Evolutionary conservation across 2,888 invertebrate species (phyloP).

Genomic region (Meta bourneti): DNA sequence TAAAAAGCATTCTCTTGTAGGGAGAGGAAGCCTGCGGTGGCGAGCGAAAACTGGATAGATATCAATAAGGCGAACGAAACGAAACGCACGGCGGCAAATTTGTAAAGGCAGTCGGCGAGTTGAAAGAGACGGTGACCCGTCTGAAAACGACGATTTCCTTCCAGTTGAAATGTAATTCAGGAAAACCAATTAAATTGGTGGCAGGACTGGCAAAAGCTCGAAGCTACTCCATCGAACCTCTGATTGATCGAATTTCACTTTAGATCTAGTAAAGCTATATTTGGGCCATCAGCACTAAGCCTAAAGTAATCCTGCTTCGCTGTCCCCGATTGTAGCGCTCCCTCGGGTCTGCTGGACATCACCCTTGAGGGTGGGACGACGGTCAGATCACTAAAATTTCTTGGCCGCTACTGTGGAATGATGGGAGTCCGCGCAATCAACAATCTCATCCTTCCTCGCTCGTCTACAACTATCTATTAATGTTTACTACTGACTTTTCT

Average conservation of each 20-base stretch:
- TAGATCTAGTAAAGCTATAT: slow-evolving; percentile 77
- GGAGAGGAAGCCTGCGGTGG: background rate
- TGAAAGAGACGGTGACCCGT: slow-evolving; percentile 47
- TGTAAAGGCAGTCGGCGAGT: slow-evolving; percentile 51
- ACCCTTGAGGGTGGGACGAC: slow-evolving; percentile 55
- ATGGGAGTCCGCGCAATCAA: slow-evolving; percentile 67
- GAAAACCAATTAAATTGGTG: slow-evolving; percentile 75
- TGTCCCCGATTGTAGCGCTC: slow-evolving; percentile 75
- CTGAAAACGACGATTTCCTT: slow-evolving; percentile 69
- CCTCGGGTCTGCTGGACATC: slow-evolving; percentile 71
- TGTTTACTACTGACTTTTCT: slow-evolving; percentile 67
- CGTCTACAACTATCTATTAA: slow-evolving; percentile 74
- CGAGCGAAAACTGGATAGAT: slow-evolving; percentile 36
- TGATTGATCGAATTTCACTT: slow-evolving; percentile 76
- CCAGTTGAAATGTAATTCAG: slow-evolving; percentile 74
- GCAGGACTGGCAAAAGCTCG: slow-evolving; percentile 66
- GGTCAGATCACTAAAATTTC: slow-evolving; percentile 74
- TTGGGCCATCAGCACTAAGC: slow-evolving; percentile 76
- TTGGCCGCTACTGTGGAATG: slow-evolving; percentile 63
- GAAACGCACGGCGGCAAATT: slow-evolving; percentile 60
- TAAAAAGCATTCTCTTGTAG: too few species aligned
- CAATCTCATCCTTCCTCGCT: slow-evolving; percentile 66
- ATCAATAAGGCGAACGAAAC: slow-evolving; percentile 62
- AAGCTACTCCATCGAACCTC: slow-evolving; percentile 62
- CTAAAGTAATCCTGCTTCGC: slow-evolving; percentile 74